Base-by-base conservation (phyloP, 1,140 invertebrate species). In the Conus betulinus region DNA sequence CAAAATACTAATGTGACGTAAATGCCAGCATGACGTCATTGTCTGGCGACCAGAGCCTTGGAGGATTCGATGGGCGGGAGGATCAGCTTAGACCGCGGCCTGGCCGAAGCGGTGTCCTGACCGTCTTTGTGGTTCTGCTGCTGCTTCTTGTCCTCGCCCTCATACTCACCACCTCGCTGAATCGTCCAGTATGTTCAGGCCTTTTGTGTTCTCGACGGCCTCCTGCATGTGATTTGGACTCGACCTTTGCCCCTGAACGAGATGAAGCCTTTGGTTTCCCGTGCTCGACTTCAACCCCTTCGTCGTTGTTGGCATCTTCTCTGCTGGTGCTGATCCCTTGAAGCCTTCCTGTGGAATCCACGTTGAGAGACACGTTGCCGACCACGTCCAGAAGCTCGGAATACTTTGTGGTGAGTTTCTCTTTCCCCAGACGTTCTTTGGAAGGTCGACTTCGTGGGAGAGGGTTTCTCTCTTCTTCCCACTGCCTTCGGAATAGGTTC, bases 61-160 rank as follows among this genome's bases (percentile, higher is more conserved):
- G 52, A 27, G 82, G 82, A 15, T 52, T 84, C 57, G 1, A 84
- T 84, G 57, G 82, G 82, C 3, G 82, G 82, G 5, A 84, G 57
- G 15, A 84, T 84, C 20, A 63, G 82, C 82, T 60, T 60, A 5
- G 82, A 84, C 55, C 55, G 82, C 3, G 55, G n/a, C 17, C 13
- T 84, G 23, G 7, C 5, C 23, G 5, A 6, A 17, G 3, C 5
- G 3, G 5, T 27, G 23, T 84, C 55, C 3, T 27, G 6, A 23
- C 52, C 27, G 27, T 3, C 57, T 23, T 25, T 39, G 76, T n/a
- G n/a, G n/a, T 39, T 10, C 25, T 78, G 57, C 57, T 8, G 57
- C 15, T 60, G 8, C 3, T 81, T 81, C 23, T 25, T 55, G 25
- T 25, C 81, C 25, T n/a, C 51, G 23, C 23, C 20, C 17, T 55